Evolutionary conservation across 2,797 vertebrate genomes (phyloP).

Genomic region (Sebastolobus altivelis): DNA sequence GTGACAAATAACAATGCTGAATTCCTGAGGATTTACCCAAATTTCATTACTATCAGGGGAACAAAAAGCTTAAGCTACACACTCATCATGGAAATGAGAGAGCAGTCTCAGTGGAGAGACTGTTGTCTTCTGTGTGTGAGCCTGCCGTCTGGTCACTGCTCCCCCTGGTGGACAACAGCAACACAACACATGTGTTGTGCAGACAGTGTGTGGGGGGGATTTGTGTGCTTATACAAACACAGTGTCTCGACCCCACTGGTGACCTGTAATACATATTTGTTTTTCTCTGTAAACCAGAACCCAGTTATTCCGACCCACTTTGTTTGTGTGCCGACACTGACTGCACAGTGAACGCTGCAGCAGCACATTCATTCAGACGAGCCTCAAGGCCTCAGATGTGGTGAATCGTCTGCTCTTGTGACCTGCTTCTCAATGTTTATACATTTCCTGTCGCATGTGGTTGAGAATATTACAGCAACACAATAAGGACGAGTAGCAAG

Average conservation of each 20-base stretch:
- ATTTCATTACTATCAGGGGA: conserved; percentile 23
- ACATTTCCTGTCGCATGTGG: conserved; percentile 32
- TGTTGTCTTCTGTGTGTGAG: conserved; percentile 33
- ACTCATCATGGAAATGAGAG: conserved; percentile 7
- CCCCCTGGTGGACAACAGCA: conserved; percentile 71
- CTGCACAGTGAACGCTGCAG: conserved; percentile 31
- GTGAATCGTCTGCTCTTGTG: conserved; percentile 36
- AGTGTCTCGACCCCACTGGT: conserved; percentile 26
- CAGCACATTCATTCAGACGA: conserved; percentile 20
- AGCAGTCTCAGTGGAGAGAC: conserved; percentile 21
- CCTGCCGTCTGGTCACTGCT: conserved; percentile 54
- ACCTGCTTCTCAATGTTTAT: conserved; percentile 29
- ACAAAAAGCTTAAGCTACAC: conserved; percentile 23
- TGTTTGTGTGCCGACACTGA: conserved; percentile 15
- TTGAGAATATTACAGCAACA: conserved; percentile 7
- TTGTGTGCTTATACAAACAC: conserved; percentile 46
- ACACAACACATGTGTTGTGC: conserved; percentile 3
- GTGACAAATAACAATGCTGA: conserved; percentile 5
- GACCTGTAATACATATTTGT: conserved; percentile 40
- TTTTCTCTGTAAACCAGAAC: conserved; percentile 24
- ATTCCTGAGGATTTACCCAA: conserved; percentile 9
- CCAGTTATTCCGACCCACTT: conserved; percentile 10
- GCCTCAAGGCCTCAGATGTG: conserved; percentile 34
- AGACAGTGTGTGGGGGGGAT: conserved; percentile 38
- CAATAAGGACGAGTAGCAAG: background rate